Base-by-base conservation (phyloP, 2,797 vertebrate species). In the Spizella passerina region DNA sequence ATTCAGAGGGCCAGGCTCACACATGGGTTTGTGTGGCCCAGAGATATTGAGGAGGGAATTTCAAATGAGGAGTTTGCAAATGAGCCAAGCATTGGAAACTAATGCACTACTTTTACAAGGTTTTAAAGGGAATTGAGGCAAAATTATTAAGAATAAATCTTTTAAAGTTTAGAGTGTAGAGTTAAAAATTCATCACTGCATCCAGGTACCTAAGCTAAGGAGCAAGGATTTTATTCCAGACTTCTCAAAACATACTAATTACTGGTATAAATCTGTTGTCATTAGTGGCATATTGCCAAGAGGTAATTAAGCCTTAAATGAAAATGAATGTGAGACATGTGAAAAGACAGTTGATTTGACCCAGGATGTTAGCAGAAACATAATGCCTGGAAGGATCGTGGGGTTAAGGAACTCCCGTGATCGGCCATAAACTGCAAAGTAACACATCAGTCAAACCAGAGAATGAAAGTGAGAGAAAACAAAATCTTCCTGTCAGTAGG, bases 291-390 rank as follows among this genome's bases (percentile, higher is more conserved):
- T 53, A 41, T 61, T 80, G 86, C 81, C 75, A 95, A 92, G 52
- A 65, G 26, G 60, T 91, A 86, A 87, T 80, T 84, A 53, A 87
- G 63, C 56, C 64, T 85, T 73, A 79, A 73, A 82, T 55, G 46
- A 93, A 88, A 91, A 92, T 61, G 20, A 83, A 71, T 79, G 77
- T 30, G 61, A 87, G 84, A 52, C 34, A 64, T 73, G 69, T 64
- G 61, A 93, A 85, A 75, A 94, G 82, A 77, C 60, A 89, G 82
- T 57, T 82, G 65, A 94, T 88, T 49, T 78, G 82, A 66, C 80
- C 84, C 76, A 94, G 84, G 65, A 81, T 81, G 69, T 90, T 60
- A 93, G 49, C 73, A 90, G 87, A 92, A 96, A 89, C 46, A 43
- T 39, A 77, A 73, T 53, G 71, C 76, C 79, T 85, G 82, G 57